Conservation (phyloP, 2,797 vertebrate species). For the Lutjanus campechanus region DNA sequence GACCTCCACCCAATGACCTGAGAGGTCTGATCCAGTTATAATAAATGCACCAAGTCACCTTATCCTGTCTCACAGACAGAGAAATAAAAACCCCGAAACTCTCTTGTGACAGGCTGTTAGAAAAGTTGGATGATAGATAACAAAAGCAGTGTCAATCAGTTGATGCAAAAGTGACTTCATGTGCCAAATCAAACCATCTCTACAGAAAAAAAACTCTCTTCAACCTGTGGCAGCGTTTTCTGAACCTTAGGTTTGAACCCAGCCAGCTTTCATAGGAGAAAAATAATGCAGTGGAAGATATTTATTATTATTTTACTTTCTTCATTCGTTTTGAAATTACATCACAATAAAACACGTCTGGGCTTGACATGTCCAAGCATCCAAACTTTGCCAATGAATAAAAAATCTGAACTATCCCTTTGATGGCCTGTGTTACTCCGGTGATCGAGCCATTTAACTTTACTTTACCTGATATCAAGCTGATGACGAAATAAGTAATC, state of each 20-base stretch:
- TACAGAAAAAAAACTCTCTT: constrained; percentile 10
- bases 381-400: not conserved
- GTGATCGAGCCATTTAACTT: no score
- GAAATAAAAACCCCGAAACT: not conserved
- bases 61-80: not conserved
- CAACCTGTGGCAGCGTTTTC: constrained; percentile 21
- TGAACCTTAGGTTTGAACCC: constrained; percentile 9
- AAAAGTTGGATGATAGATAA: constrained; percentile 36
- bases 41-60: constrained; percentile 26
- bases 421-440: no score
- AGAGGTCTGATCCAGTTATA: no score
- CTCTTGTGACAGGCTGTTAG: constrained; percentile 23
- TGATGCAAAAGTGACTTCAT: constrained; percentile 43
- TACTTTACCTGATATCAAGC: no score
- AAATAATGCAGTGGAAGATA: not conserved
- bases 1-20: no score
- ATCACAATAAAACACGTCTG: not conserved
- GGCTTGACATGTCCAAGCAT: not conserved
- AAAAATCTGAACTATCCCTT: no score
- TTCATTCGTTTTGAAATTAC: constrained; percentile 4
- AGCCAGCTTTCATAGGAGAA: not conserved
- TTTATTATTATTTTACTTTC: not conserved
- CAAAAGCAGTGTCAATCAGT: constrained; percentile 45
- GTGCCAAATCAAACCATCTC: constrained; percentile 44
- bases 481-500: no score